Conservation (phyloP, 1,140 invertebrate species). For the Drosophila navojoa region DNA sequence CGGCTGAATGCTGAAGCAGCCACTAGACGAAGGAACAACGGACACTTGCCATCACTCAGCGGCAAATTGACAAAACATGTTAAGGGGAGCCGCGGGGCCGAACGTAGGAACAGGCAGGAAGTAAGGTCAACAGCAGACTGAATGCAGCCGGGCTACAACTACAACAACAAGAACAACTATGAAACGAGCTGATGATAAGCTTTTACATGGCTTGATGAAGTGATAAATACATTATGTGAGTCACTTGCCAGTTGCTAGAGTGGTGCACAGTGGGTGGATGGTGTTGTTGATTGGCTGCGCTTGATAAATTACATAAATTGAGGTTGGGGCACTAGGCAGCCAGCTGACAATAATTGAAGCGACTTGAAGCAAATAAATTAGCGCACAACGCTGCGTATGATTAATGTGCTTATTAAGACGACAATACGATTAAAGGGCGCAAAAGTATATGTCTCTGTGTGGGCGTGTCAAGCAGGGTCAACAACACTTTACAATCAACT, state of each 20-base stretch:
- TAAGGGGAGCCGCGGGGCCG: not conserved
- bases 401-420: slow-evolving; percentile 72
- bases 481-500: slow-evolving; percentile 68
- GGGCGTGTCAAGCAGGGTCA: slow-evolving; percentile 52
- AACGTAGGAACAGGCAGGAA: not conserved
- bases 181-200: slow-evolving; percentile 57
- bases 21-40: slow-evolving; percentile 27
- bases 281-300: slow-evolving; percentile 38
- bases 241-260: slow-evolving; percentile 7
- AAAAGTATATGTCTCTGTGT: slow-evolving; percentile 8
- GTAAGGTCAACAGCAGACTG: slow-evolving; percentile 62
- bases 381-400: slow-evolving; percentile 73
- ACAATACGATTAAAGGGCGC: slow-evolving; percentile 5
- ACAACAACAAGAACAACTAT: not conserved
- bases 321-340: not conserved
- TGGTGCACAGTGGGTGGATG: not conserved
- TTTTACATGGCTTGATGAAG: slow-evolving; percentile 72
- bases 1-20: slow-evolving; percentile 38
- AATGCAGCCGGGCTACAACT: slow-evolving; percentile 5
- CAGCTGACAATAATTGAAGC: slow-evolving; percentile 57
- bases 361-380: slow-evolving; percentile 73
- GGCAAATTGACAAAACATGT: slow-evolving; percentile 73
- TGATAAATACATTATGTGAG: slow-evolving; percentile 78
- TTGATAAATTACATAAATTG: slow-evolving; percentile 51
- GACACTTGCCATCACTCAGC: slow-evolving; percentile 62